Conservation (phyloP, 2,888 invertebrate genomes). For the Coenonympha glycerion region DNA sequence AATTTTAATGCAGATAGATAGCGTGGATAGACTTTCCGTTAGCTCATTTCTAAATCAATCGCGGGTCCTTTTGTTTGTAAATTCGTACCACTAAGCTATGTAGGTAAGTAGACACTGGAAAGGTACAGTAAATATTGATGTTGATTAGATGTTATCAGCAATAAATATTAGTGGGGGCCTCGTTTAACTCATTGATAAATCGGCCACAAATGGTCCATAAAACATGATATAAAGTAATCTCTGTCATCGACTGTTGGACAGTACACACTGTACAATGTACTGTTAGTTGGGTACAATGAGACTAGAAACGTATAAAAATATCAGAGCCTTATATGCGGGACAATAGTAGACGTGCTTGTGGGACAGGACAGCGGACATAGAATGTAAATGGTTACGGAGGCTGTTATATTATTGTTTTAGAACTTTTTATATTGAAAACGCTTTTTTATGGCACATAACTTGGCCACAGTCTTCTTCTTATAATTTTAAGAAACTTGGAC, state of each 20-base stretch:
- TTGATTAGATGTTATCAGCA: slow-evolving; percentile 6
- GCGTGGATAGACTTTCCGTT: too few relatives aligned
- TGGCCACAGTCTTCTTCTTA: too few relatives aligned
- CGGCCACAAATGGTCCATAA: slow-evolving; percentile 12
- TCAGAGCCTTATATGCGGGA: slow-evolving; percentile 69
- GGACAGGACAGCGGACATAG: slow-evolving; percentile 45
- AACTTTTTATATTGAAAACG: too few relatives aligned
- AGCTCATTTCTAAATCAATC: too few relatives aligned
- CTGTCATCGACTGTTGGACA: slow-evolving; percentile 18
- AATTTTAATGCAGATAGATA: too few relatives aligned
- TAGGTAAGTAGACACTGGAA: not conserved
- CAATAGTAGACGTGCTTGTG: slow-evolving; percentile 69
- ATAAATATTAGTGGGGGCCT: slow-evolving; percentile 4
- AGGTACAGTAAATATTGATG: not conserved
- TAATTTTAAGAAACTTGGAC: too few relatives aligned
- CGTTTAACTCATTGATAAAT: slow-evolving; percentile 8
- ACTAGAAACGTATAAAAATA: slow-evolving; percentile 69
- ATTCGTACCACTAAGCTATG: not conserved
- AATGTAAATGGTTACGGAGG: slow-evolving; percentile 43
- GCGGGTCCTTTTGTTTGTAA: too few relatives aligned
- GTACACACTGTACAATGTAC: slow-evolving; percentile 39
- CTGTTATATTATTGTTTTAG: not conserved
- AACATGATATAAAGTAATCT: slow-evolving; percentile 18
- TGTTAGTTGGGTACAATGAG: slow-evolving; percentile 57
- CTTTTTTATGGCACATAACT: too few relatives aligned